These are phyloP conservation scores for Tamias sibiricus DNA, from an alignment of 2,113 vertebrate species.

Conservation along the genomic window DNA sequence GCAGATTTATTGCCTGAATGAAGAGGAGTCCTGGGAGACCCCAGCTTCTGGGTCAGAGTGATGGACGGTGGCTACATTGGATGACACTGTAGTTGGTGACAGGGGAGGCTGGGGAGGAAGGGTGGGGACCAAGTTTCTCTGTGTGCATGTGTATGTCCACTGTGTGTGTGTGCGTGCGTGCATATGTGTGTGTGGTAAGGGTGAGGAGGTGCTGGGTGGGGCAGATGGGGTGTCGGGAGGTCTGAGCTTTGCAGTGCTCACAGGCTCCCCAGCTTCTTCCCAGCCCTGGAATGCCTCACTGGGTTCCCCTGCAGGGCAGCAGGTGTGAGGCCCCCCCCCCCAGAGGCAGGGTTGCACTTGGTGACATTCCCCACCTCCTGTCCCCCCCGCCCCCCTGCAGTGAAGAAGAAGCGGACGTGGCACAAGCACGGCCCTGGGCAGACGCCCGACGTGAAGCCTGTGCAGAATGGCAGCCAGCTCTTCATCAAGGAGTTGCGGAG, in stretches of 20 bases:
- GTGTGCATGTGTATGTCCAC: no score
- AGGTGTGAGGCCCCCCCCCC: background rate
- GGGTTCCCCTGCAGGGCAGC: background rate
- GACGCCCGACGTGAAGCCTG: constrained; percentile 94
- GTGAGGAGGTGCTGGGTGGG: background rate
- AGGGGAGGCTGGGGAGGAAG: background rate
- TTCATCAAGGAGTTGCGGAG: constrained; percentile 98
- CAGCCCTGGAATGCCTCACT: background rate
- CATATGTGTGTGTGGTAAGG: background rate
- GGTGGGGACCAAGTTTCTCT: background rate
- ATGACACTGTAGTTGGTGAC: background rate
- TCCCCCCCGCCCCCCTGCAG: constrained; percentile 82
- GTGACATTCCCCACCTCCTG: background rate
- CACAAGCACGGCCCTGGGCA: constrained; percentile 95
- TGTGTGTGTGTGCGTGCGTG: no score
- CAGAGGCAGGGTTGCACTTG: background rate
- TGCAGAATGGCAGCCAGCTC: constrained; percentile 98
- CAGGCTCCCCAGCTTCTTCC: background rate
- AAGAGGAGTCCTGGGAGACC: background rate
- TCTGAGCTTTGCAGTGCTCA: background rate
- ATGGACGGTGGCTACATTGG: background rate
- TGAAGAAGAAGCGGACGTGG: constrained; percentile 99
- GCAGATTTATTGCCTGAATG: background rate
- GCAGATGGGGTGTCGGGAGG: background rate
- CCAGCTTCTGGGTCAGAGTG: background rate